These are phyloP conservation scores for Drosophila mimetica DNA, from an alignment of 2,888 invertebrate genomes.

Conservation along the genomic window DNA sequence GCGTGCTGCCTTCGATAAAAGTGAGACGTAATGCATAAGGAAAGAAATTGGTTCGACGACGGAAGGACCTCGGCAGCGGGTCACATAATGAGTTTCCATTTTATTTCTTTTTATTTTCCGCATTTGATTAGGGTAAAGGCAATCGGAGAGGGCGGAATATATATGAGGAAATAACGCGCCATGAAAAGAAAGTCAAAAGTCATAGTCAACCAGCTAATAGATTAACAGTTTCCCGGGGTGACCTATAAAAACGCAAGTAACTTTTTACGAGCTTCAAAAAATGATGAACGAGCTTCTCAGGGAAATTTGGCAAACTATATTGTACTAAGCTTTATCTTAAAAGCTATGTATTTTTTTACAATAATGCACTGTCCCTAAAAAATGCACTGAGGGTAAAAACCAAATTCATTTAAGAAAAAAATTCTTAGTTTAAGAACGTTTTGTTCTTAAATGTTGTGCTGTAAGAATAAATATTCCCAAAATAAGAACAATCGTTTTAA, in stretches of 20 bases:
- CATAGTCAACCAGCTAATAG: constrained; percentile 35
- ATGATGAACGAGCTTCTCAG: neutral
- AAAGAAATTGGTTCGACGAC: constrained; percentile 32
- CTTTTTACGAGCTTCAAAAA: neutral
- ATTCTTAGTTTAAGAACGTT: too few species aligned
- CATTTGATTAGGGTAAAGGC: constrained; percentile 30
- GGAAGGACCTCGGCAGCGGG: constrained; percentile 49
- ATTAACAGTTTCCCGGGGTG: constrained; percentile 14
- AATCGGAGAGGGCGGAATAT: constrained; percentile 5
- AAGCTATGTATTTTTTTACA: too few species aligned
- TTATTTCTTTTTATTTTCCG: constrained; percentile 21
- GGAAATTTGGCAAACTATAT: neutral
- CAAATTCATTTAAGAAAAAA: too few species aligned
- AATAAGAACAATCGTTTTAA: too few species aligned
- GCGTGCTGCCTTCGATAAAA: constrained; percentile 69
- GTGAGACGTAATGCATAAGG: constrained; percentile 47
- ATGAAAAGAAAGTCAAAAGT: constrained; percentile 22
- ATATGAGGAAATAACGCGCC: neutral
- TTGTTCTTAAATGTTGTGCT: too few species aligned
- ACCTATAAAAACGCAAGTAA: neutral
- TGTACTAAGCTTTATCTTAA: too few species aligned
- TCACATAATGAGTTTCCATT: constrained; percentile 52
- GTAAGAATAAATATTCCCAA: too few species aligned
- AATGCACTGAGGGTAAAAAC: too few species aligned
- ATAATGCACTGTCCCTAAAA: too few species aligned